Conservation (phyloP, 2,797 vertebrate species). For the Sciaenops ocellatus region DNA sequence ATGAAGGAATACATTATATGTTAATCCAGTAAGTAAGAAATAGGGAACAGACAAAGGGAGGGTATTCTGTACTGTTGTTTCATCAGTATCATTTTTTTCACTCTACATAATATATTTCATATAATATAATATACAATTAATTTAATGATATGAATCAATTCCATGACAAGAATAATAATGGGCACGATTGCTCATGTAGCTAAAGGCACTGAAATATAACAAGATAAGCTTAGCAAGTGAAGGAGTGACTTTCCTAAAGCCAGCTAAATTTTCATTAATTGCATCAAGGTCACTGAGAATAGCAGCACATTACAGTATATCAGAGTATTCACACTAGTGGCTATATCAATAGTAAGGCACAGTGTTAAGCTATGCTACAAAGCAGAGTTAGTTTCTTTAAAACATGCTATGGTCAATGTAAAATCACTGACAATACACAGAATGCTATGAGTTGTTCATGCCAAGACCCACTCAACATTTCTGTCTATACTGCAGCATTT, state of each 20-base stretch:
- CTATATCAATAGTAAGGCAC: slow-evolving; percentile 55
- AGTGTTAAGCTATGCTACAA: slow-evolving; percentile 31
- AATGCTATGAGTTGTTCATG: slow-evolving; percentile 21
- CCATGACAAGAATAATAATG: not conserved
- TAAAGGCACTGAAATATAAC: slow-evolving; percentile 26
- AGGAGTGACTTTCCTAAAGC: slow-evolving; percentile 5
- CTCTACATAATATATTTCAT: not conserved
- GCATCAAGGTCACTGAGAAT: slow-evolving; percentile 7
- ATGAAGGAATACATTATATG: not conserved
- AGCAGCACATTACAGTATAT: slow-evolving; percentile 19
- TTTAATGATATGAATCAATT: not conserved
- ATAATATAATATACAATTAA: not conserved
- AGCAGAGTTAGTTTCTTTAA: slow-evolving; percentile 35
- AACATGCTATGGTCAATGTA: slow-evolving; percentile 28
- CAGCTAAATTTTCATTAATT: not conserved
- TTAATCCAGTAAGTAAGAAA: not conserved
- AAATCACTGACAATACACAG: slow-evolving; percentile 33
- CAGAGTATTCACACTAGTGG: not conserved
- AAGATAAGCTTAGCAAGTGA: not conserved
- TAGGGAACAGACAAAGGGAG: not conserved
- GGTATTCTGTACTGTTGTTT: not conserved
- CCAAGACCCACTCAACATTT: not conserved
- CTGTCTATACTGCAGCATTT: not conserved
- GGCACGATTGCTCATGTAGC: slow-evolving; percentile 8
- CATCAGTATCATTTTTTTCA: not conserved